Percentiles rank a stretch among this genome's conserved stretches.
Evolutionary conservation across 1,140 invertebrate species (phyloP).

Genomic region (Drosophila ficusphila): DNA sequence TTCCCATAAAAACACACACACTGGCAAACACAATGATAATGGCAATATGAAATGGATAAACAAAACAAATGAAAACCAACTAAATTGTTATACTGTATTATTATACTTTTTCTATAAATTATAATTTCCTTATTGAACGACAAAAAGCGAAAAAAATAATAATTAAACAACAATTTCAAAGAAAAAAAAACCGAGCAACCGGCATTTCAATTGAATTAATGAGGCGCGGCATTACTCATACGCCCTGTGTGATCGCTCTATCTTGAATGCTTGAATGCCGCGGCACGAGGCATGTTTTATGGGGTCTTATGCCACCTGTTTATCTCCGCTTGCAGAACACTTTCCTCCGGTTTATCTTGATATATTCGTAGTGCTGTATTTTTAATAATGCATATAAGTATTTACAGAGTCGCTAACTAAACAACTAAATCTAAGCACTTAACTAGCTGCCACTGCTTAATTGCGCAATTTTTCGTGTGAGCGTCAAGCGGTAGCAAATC

Average conservation of each 20-base stretch:
- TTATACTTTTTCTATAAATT: conserved; percentile 84
- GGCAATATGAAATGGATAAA: conserved; percentile 55
- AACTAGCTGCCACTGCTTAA: conserved; percentile 7
- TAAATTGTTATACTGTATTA: conserved; percentile 84
- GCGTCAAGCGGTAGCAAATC: conserved; percentile 7
- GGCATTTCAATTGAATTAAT: conserved; percentile 10
- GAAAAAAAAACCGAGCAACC: conserved; percentile 8
- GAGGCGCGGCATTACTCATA: conserved; percentile 35
- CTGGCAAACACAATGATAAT: conserved; percentile 51
- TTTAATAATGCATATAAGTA: conserved; percentile 45
- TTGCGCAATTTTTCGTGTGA: conserved; percentile 43
- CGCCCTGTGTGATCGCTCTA: conserved; percentile 6
- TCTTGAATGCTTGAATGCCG: too few species aligned
- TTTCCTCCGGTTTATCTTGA: conserved; percentile 21
- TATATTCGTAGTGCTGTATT: conserved; percentile 9
- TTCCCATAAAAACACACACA: conserved; percentile 22
- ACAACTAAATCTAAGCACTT: conserved; percentile 25
- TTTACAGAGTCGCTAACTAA: conserved; percentile 50
- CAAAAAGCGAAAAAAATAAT: conserved; percentile 75
- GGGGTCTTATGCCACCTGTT: not conserved
- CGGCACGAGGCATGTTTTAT: conserved; percentile 12
- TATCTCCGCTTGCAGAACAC: not conserved
- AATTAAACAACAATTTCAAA: conserved; percentile 83
- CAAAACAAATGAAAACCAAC: conserved; percentile 60
- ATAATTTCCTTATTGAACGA: conserved; percentile 83